These are phyloP conservation scores for Corythucha ciliata DNA, from an alignment of 2,888 invertebrate species.

Conservation along the genomic window DNA sequence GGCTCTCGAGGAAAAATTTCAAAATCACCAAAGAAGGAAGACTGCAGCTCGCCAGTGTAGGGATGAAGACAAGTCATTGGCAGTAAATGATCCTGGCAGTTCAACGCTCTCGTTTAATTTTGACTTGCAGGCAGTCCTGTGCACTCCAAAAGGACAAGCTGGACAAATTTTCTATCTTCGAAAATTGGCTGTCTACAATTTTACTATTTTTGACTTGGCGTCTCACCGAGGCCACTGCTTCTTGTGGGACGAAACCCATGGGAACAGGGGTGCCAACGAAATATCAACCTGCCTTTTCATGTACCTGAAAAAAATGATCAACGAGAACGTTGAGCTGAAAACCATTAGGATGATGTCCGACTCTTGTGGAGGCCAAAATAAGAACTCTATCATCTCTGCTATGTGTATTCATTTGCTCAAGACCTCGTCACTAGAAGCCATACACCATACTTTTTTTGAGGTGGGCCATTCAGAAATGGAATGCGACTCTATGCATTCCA, in stretches of 20 bases:
- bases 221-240: slow-evolving; percentile 12
- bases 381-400: slow-evolving; percentile 15
- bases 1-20: slow-evolving; percentile 9
- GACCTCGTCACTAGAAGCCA: neutral
- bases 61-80: slow-evolving; percentile 8
- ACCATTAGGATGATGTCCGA: slow-evolving; percentile 16
- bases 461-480: slow-evolving; percentile 11
- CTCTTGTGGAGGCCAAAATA: slow-evolving; percentile 13
- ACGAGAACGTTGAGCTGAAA: too few relatives aligned
- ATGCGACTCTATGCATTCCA: slow-evolving; percentile 14
- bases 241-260: slow-evolving; percentile 13
- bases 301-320: neutral
- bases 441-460: slow-evolving; percentile 10
- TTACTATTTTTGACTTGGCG: slow-evolving; percentile 9
- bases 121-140: slow-evolving; percentile 12
- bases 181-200: slow-evolving; percentile 11
- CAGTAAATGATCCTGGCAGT: too few relatives aligned
- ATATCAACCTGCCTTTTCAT: slow-evolving; percentile 2
- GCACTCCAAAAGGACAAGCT: slow-evolving; percentile 11
- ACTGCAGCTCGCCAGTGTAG: neutral
- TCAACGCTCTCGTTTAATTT: slow-evolving; percentile 12
- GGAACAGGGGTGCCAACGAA: slow-evolving; percentile 11
- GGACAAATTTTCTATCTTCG: slow-evolving; percentile 11
- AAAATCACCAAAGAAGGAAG: slow-evolving; percentile 3
- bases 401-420: slow-evolving; percentile 9